phyloP scores from a whole-genome alignment of 2,888 invertebrate species.

The Pristionchus entomophagus region DNA sequence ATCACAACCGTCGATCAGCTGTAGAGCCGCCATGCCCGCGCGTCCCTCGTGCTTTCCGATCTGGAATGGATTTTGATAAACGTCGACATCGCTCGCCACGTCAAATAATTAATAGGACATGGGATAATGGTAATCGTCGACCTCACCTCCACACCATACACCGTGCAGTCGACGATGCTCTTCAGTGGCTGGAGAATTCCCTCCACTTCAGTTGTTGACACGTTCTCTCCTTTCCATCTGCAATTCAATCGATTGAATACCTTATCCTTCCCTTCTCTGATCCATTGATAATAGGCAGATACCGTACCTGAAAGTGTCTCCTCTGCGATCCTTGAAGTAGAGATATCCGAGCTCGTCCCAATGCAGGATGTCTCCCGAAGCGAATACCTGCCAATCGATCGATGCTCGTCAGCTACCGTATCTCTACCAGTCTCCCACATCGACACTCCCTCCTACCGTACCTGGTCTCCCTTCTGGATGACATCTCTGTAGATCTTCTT shows the following conservation, averaged over 20 bases:
- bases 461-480: constrained; percentile 90
- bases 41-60: constrained; percentile 82
- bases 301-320: constrained; percentile 86
- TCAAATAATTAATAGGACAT: background rate
- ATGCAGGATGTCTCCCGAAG: constrained; percentile 85
- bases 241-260: background rate
- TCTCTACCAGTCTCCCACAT: background rate
- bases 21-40: constrained; percentile 94
- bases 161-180: constrained; percentile 89
- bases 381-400: constrained; percentile 60
- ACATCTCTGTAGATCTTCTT: constrained; percentile 93
- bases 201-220: constrained; percentile 97
- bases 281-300: background rate
- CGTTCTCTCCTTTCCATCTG: constrained; percentile 78
- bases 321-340: constrained; percentile 92
- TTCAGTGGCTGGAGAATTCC: constrained; percentile 89
- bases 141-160: constrained; percentile 88
- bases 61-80: constrained; percentile 47
- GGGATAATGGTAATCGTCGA: background rate
- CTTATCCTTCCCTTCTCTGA: background rate
- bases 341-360: constrained; percentile 93
- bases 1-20: constrained; percentile 79
- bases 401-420: background rate
- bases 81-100: background rate
- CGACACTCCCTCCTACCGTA: constrained; percentile 86